These are phyloP conservation scores for Caenorhabditis zanzibari DNA, from an alignment of 2,888 invertebrate genomes.

Conservation along the genomic window DNA sequence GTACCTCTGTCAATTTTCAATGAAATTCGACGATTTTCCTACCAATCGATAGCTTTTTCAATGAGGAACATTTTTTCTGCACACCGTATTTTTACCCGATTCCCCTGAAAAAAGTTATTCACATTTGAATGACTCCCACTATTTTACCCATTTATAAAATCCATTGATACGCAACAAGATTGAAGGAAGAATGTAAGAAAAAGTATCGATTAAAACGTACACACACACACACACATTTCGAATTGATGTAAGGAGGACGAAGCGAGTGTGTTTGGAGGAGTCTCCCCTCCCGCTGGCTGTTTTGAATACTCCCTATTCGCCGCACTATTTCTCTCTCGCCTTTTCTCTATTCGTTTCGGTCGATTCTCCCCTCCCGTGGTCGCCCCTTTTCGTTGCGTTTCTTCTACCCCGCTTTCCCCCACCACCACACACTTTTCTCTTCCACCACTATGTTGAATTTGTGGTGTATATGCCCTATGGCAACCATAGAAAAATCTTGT, in stretches of 20 bases:
- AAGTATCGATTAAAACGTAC: constrained; percentile 46
- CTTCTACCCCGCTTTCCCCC: constrained; percentile 15
- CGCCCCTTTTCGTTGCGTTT: constrained; percentile 37
- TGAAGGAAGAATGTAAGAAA: constrained; percentile 2
- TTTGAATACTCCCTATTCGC: constrained; percentile 8
- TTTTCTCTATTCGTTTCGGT: constrained; percentile 17
- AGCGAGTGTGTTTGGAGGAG: constrained; percentile 42
- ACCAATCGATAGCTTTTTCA: too few relatives aligned
- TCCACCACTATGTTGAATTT: constrained; percentile 14
- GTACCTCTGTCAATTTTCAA: too few relatives aligned
- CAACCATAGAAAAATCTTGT: constrained; percentile 13
- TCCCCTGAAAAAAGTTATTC: too few relatives aligned
- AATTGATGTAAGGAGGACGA: constrained; percentile 29
- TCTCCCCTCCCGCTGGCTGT: constrained; percentile 9
- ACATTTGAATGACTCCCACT: too few relatives aligned
- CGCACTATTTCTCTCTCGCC: constrained; percentile 1
- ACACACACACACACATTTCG: constrained; percentile 30
- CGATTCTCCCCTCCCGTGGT: constrained; percentile 10
- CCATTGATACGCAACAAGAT: too few relatives aligned
- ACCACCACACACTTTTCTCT: constrained; percentile 22
- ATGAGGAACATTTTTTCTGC: too few relatives aligned
- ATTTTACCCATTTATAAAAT: too few relatives aligned
- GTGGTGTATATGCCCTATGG: constrained; percentile 5
- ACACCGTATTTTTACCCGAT: too few relatives aligned
- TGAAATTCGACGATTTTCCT: too few relatives aligned